Base-by-base conservation (phyloP, 2,113 vertebrate species). In the Calyptomena viridis region DNA sequence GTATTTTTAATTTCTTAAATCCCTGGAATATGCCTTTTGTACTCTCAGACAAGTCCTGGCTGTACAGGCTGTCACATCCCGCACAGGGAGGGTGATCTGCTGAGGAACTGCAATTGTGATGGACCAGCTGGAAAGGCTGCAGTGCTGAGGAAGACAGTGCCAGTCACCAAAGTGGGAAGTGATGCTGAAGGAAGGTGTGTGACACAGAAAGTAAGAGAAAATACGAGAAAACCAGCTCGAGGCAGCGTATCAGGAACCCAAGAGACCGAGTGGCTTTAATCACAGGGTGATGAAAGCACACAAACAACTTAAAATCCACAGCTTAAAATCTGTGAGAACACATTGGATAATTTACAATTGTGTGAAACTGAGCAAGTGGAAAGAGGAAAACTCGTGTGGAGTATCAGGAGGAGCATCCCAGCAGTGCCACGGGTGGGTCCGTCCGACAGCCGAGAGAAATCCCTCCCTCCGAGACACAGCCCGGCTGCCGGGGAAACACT, bases 331-430 rank as follows among this genome's bases (percentile, higher is more conserved):
- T 25, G 20, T 30, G 28, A 39, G 31, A 69, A 76, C 14, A 31
- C 22, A 35, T 53, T 2, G 5, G 21, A 8, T 53, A 16, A 33
- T 21, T 73, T 59, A 37, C 1, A 4, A 33, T 13, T 8, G 9
- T 22, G 22, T 47, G 22, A 47, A 27, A 66, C 1, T 14, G 37
- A 33, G 50, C 17, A 24, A 39, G 12, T 6, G 28, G 23, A 42
- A 58, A 50, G 47, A n/a, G 31, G 55, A 30, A 55, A 67, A 35
- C 0, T 2, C 1, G 7, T 11, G 46, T 1, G 5, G 31, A 14
- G 6, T 31, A 39, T 3, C 15, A 4, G 15, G 47, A 62, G 27
- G 19, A 12, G 50, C 3, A 7, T 9, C 15, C 59, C 0, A 5
- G 11, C 47, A 21, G 11, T 11, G 31, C 35, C 19, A 24, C 1